phyloP scores from a whole-genome alignment of 2,888 invertebrate genomes.

The Lithosia quadra region DNA sequence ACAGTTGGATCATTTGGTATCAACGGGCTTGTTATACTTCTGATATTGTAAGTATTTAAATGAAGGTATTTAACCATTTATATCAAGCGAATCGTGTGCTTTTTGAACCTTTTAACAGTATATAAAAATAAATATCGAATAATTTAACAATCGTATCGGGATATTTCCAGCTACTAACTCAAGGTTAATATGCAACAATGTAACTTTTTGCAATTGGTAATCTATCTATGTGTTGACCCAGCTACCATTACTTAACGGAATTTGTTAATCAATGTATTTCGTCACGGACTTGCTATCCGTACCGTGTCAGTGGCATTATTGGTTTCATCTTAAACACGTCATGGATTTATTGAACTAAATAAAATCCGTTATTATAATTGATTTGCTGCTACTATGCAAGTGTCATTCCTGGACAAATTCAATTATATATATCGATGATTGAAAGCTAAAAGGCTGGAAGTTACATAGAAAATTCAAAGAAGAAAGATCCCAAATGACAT shows the following conservation, averaged over 20 bases:
- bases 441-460: background rate
- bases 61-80: too few relatives aligned
- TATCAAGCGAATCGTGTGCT: background rate
- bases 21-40: too few relatives aligned
- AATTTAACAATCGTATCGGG: background rate
- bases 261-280: constrained; percentile 1
- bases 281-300: background rate
- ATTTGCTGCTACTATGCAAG: constrained; percentile 30
- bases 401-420: constrained; percentile 50
- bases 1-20: too few relatives aligned
- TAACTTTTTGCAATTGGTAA: background rate
- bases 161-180: background rate
- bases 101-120: background rate
- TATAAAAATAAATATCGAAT: background rate
- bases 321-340: background rate
- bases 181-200: background rate
- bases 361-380: constrained; percentile 34
- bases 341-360: constrained; percentile 21
- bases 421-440: constrained; percentile 34
- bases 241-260: constrained; percentile 7
- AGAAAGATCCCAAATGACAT: background rate
- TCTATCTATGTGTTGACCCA: constrained; percentile 4
- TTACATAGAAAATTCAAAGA: too few relatives aligned
- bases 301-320: background rate
- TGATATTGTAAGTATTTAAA: too few relatives aligned